Percentiles rank a stretch among this genome's conserved stretches.
Evolutionary conservation across 2,797 vertebrate species (phyloP).

Genomic region (Poeciliopsis turneri): DNA sequence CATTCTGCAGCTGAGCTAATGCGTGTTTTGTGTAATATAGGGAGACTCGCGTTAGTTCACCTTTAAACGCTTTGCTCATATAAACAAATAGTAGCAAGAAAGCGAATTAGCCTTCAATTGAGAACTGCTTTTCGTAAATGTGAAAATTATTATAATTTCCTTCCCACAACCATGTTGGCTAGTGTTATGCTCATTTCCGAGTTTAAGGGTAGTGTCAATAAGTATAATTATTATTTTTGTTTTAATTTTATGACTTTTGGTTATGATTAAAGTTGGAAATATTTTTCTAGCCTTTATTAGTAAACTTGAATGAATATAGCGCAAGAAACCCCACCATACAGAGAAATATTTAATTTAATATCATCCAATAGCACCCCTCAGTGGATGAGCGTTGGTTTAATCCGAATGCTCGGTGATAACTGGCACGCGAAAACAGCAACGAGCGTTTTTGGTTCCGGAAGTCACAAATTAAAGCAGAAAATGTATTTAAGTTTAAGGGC

Average conservation of each 20-base stretch:
- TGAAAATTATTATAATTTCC: slow-evolving; percentile 5
- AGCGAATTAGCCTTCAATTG: neutral
- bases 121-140: neutral
- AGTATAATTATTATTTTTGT: no score
- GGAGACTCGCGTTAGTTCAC: neutral
- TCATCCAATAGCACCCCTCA: fast-evolving
- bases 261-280: neutral
- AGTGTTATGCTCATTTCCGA: slow-evolving; percentile 52
- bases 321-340: fast-evolving
- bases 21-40: neutral
- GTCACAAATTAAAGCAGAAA: neutral
- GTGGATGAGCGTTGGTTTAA: slow-evolving; percentile 51
- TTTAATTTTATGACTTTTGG: neutral
- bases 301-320: fast-evolving
- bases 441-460: slow-evolving; percentile 18
- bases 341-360: fast-evolving
- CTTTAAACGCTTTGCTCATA: neutral
- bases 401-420: slow-evolving; percentile 31
- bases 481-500: neutral
- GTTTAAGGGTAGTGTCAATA: neutral
- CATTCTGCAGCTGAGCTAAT: slow-evolving; percentile 75
- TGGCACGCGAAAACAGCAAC: slow-evolving; percentile 44
- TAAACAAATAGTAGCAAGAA: neutral
- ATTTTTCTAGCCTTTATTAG: fast-evolving
- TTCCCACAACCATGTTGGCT: slow-evolving; percentile 55